phyloP scores from a whole-genome alignment of 2,113 vertebrate species.

The Herpetotheres cachinnans region DNA sequence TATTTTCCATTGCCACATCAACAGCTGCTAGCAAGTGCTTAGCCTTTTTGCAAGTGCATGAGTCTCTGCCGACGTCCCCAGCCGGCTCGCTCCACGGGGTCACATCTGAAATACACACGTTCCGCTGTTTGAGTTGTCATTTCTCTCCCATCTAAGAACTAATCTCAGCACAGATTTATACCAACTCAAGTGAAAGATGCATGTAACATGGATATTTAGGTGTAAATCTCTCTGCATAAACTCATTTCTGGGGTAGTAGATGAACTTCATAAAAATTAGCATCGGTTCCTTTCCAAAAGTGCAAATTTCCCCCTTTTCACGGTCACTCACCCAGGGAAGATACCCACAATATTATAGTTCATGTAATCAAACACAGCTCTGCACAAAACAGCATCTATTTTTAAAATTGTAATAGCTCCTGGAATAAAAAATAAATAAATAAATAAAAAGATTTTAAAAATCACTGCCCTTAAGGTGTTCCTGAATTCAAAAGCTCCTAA shows the following conservation, averaged over 20 bases:
- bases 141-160: background rate
- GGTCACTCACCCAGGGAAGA: background rate
- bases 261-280: background rate
- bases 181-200: background rate
- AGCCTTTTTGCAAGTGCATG: background rate
- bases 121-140: background rate
- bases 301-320: background rate
- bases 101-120: background rate
- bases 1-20: slow-evolving; percentile 66
- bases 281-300: background rate
- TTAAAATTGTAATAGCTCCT: background rate
- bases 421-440: background rate
- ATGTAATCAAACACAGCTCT: background rate
- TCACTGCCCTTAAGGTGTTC: background rate
- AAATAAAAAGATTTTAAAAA: background rate
- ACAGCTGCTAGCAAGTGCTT: slow-evolving; percentile 45
- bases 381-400: background rate
- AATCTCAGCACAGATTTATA: background rate
- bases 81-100: background rate
- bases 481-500: background rate
- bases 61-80: background rate
- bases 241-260: background rate
- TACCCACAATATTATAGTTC: background rate
- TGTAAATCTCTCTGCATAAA: background rate
- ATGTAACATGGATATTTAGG: background rate